phyloP scores from a whole-genome alignment of 2,888 invertebrate species.

The Ophion costatus region DNA sequence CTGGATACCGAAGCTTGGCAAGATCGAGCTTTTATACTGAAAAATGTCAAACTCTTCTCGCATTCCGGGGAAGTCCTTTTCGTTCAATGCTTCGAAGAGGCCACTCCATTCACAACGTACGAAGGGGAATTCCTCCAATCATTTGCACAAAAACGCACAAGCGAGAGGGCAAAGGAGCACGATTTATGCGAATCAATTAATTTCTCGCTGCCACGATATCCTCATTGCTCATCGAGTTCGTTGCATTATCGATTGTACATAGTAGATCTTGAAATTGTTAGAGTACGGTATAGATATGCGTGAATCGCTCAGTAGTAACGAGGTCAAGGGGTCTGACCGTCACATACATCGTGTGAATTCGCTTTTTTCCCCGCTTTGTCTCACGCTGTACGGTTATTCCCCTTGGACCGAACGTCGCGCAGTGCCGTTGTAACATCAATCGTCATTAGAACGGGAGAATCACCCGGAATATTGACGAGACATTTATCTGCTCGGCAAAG shows the following conservation, averaged over 20 bases:
- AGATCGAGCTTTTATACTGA: constrained; percentile 48
- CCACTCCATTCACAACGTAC: neutral
- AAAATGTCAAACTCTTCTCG: neutral
- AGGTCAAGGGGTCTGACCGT: constrained; percentile 10
- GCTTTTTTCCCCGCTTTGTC: neutral
- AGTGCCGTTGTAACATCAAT: neutral
- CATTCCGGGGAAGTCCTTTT: constrained; percentile 42
- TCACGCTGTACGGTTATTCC: neutral
- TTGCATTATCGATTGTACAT: constrained; percentile 4
- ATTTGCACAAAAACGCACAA: neutral
- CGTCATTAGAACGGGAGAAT: neutral
- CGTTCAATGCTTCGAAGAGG: neutral
- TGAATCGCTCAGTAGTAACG: neutral
- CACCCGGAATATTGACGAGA: neutral
- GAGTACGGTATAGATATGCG: neutral
- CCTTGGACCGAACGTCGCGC: neutral
- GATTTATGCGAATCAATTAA: neutral
- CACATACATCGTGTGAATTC: neutral
- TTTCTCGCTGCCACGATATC: neutral
- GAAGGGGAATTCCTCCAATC: constrained; percentile 22
- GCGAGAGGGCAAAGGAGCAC: neutral
- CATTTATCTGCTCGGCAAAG: neutral
- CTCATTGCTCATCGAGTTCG: neutral
- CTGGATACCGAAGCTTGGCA: constrained; percentile 39
- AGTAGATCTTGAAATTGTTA: neutral